A percentile compares a stretch with the other conserved stretches of the same genome.
These are phyloP conservation scores for Calliopsis andreniformis DNA, from an alignment of 1,140 invertebrate species.

Conservation along the genomic window DNA sequence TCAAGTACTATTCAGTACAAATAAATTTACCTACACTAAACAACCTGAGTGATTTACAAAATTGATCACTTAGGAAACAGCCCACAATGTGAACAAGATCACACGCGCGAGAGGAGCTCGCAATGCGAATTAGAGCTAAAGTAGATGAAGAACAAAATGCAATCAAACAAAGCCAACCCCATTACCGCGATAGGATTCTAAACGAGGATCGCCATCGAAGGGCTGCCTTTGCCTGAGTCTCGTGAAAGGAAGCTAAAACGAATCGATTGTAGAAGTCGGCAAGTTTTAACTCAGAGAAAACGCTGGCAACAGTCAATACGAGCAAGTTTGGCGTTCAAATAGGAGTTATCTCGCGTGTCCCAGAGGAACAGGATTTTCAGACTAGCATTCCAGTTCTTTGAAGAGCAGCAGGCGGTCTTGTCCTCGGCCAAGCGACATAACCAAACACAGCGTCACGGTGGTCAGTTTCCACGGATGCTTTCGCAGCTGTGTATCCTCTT, in stretches of 20 bases:
- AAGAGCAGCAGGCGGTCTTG: background rate
- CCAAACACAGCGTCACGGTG: background rate
- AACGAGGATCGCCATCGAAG: too few species aligned
- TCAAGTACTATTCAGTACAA: too few species aligned
- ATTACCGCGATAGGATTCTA: background rate
- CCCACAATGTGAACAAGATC: too few species aligned
- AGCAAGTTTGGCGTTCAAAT: constrained; percentile 2
- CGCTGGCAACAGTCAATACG: constrained; percentile 9
- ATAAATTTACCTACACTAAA: too few species aligned
- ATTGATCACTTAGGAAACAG: too few species aligned
- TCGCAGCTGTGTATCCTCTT: background rate
- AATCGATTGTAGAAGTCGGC: background rate
- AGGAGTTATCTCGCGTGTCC: background rate
- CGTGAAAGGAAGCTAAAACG: background rate
- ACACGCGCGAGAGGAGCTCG: too few species aligned
- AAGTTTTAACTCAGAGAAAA: background rate
- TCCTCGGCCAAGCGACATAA: background rate
- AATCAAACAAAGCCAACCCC: too few species aligned
- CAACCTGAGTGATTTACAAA: too few species aligned
- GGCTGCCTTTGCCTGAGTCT: background rate
- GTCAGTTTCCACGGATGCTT: background rate
- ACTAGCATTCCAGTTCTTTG: constrained; percentile 5
- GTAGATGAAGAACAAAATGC: too few species aligned
- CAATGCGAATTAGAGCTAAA: too few species aligned
- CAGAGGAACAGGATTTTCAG: background rate